Evolutionary conservation across 1,140 invertebrate species (phyloP), one percentile per base, ranked within the genome.

Genomic region (Zelostemma sp.): DNA sequence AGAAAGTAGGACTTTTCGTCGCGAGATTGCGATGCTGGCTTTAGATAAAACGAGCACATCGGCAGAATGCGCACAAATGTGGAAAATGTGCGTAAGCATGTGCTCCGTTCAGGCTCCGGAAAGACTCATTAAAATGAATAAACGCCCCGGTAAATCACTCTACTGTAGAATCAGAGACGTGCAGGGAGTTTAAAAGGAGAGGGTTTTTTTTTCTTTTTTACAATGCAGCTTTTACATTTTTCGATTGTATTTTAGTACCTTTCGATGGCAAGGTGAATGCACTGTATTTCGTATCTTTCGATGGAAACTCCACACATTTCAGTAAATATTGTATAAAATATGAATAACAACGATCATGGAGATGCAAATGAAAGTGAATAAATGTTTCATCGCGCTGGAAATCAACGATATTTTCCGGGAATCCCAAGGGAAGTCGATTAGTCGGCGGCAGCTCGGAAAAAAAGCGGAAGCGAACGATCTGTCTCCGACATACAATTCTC

Each of bases 91-190:
- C 72, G 72, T 75, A 65, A 76, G 70, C 69, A 72, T 74, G 71
- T 78, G 56, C 67, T 15, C 14, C 1, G 73, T 63, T 55, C 64
- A 43, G 47, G 48, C 63, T 65, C 56, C 67, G 71, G 65, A 74
- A 77, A 65, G 73, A 78, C 77, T 82, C 79, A 81, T 84, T 83
- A 82, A 82, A 81, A 83, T 82, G 79, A 84, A 83, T 80, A 82
- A 77, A 75, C 72, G 63, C 56, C 31, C 40, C 51, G 51, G 21
- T 51, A 47, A 58, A 57, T 55, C 55, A 17, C 48, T 28, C 47
- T 63, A 4, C 3, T 25, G 21, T 8, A 8, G 8, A 25, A 25
- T 25, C 21, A 25, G 21, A 8, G 8, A 25, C 21, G 21, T 3
- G 21, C 21, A 8, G 21, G 8, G 21, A 8, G 21, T 8, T 25